Percentiles rank a stretch among this genome's conserved stretches.
Conservation (phyloP, 2,888 invertebrate genomes). For the Andricus curvator region DNA sequence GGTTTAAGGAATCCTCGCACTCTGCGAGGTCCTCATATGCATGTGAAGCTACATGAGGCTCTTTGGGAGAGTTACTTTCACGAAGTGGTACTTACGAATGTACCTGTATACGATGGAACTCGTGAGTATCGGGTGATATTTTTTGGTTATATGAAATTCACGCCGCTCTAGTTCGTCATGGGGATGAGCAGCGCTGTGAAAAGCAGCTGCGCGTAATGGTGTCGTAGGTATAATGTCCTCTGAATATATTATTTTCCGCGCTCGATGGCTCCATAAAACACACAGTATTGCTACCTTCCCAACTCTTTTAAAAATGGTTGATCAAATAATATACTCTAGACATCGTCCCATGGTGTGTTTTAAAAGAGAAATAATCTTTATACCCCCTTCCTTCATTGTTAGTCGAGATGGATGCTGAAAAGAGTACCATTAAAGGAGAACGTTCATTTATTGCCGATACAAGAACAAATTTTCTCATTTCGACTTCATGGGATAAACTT, state of each 20-base stretch:
- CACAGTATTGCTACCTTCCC: constrained; percentile 6
- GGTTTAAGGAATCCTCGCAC: constrained; percentile 52
- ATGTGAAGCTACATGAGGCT: constrained; percentile 40
- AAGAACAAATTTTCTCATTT: constrained; percentile 24
- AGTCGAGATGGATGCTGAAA: not conserved
- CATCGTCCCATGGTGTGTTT: not conserved
- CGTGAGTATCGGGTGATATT: constrained; percentile 62
- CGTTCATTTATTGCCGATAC: not conserved
- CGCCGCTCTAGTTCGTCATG: constrained; percentile 64
- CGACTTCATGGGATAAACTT: not conserved
- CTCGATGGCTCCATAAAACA: constrained; percentile 26
- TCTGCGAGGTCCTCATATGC: constrained; percentile 49
- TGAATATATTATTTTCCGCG: constrained; percentile 50
- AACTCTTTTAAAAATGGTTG: not conserved
- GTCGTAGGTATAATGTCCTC: constrained; percentile 53
- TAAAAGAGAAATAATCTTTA: too few relatives aligned
- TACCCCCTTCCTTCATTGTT: not conserved
- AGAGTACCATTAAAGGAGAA: not conserved
- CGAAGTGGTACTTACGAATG: constrained; percentile 34
- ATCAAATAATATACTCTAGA: not conserved
- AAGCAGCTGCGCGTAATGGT: constrained; percentile 69
- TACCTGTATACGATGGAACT: constrained; percentile 49
- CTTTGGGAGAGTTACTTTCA: constrained; percentile 22
- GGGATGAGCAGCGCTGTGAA: constrained; percentile 51
- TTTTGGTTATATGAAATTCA: constrained; percentile 69